phyloP scores from a whole-genome alignment of 2,797 vertebrate species.

The Phoebastria nigripes region DNA sequence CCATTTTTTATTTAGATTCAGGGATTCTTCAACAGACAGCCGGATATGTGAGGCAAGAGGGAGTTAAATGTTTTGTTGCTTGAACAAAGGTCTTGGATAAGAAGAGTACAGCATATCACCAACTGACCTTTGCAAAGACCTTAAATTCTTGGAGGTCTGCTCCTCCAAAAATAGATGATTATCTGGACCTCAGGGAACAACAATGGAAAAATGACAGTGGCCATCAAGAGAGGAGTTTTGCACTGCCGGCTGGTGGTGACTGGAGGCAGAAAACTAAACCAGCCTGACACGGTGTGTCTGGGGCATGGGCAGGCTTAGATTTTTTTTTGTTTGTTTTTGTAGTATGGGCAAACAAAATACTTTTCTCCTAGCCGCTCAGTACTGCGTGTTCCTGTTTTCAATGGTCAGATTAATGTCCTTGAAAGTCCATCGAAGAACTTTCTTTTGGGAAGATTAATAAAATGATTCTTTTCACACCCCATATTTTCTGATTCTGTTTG shows the following conservation, averaged over 20 bases:
- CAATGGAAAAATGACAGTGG: background rate
- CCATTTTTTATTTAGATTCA: background rate
- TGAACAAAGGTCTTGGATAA: background rate
- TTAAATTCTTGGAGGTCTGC: background rate
- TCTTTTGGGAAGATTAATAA: background rate
- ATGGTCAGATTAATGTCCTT: background rate
- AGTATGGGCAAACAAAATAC: background rate
- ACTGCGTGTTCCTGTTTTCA: background rate
- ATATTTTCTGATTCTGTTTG: background rate
- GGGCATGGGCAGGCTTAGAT: background rate
- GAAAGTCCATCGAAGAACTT: background rate
- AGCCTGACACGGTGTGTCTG: background rate
- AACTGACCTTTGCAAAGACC: background rate
- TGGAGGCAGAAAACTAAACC: background rate
- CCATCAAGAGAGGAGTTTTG: background rate
- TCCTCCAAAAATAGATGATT: background rate
- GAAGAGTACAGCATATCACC: background rate
- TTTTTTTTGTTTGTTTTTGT: background rate
- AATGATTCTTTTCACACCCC: background rate
- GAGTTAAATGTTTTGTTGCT: background rate
- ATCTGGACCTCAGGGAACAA: background rate
- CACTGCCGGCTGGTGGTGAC: background rate
- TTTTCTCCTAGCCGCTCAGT: background rate
- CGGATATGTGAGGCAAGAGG: background rate
- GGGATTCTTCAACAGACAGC: background rate